Conservation (phyloP, 2,888 invertebrate species). For the Dasysyrphus albostriatus region DNA sequence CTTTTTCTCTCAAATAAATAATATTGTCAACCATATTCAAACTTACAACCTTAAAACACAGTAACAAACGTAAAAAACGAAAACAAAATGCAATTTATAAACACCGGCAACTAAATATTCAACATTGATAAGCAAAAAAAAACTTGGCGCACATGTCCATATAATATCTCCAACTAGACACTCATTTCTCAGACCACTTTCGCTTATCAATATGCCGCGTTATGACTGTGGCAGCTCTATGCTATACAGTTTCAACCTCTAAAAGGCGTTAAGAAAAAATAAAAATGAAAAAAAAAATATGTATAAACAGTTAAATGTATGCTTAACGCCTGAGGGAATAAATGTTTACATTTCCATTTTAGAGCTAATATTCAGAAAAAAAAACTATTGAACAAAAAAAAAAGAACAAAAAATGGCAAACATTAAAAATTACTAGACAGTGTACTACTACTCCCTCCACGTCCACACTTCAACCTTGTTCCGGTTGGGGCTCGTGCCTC, state of each 20-base stretch:
- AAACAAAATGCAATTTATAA: not conserved
- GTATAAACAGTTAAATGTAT: conserved; percentile 21
- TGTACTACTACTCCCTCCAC: not conserved
- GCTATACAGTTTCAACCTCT: not conserved
- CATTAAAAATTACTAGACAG: conserved; percentile 44
- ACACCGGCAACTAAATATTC: conserved; percentile 8
- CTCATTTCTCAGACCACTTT: conserved; percentile 41
- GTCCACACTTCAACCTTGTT: conserved; percentile 51
- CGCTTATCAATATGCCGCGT: conserved; percentile 55
- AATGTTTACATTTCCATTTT: conserved; percentile 50
- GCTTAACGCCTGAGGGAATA: conserved; percentile 24
- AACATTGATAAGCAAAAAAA: conserved; percentile 1
- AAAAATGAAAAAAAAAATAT: not conserved
- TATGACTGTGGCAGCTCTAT: not conserved
- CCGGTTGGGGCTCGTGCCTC: conserved; percentile 55
- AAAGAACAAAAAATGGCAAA: conserved; percentile 20
- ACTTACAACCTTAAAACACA: not conserved
- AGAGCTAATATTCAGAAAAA: conserved; percentile 26
- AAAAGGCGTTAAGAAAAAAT: conserved; percentile 2
- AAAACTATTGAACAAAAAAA: not conserved
- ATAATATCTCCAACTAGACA: conserved; percentile 1
- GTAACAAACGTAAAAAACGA: not conserved
- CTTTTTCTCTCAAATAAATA: conserved; percentile 6
- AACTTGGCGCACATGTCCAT: conserved; percentile 47
- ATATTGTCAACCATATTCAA: not conserved